These are phyloP conservation scores for Porites cylindrica DNA, from an alignment of 92 coral and sea anemone genomes.

Conservation along the genomic window DNA sequence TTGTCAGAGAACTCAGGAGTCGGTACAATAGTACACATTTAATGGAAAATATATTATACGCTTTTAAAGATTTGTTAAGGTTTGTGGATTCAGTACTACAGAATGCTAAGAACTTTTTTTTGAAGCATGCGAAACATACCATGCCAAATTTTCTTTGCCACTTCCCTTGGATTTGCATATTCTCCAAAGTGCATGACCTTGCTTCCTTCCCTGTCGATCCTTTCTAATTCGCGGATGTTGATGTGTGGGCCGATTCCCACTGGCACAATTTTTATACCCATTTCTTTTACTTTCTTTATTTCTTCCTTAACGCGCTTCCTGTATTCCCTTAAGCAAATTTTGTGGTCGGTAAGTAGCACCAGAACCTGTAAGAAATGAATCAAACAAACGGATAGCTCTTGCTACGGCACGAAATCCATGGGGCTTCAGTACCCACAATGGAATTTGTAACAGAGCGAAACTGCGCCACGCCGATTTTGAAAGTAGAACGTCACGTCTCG, in stretches of 20 bases:
- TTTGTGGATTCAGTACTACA: too few species aligned
- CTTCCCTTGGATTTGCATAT: neutral
- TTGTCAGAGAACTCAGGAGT: too few species aligned
- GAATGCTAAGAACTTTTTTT: too few species aligned
- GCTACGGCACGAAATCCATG: too few species aligned
- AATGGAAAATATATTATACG: too few species aligned
- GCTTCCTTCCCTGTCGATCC: neutral
- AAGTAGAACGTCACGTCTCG: too few species aligned
- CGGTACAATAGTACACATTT: too few species aligned
- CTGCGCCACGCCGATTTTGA: too few species aligned
- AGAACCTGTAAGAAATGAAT: neutral
- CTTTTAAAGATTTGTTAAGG: too few species aligned
- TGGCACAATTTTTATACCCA: neutral
- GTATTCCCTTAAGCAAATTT: neutral
- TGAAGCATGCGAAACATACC: neutral
- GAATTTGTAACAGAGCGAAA: too few species aligned
- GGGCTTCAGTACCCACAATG: too few species aligned
- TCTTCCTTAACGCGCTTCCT: neutral
- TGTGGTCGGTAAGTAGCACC: neutral
- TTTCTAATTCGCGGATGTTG: neutral
- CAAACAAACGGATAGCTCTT: too few species aligned
- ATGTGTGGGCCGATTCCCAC: neutral
- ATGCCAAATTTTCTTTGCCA: neutral
- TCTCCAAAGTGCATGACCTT: conserved; percentile 9
- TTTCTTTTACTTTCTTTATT: neutral